Evolutionary conservation across 1,140 invertebrate species (phyloP), one percentile per base, ranked within the genome.

Genomic region (Drosophila chauvacae): DNA sequence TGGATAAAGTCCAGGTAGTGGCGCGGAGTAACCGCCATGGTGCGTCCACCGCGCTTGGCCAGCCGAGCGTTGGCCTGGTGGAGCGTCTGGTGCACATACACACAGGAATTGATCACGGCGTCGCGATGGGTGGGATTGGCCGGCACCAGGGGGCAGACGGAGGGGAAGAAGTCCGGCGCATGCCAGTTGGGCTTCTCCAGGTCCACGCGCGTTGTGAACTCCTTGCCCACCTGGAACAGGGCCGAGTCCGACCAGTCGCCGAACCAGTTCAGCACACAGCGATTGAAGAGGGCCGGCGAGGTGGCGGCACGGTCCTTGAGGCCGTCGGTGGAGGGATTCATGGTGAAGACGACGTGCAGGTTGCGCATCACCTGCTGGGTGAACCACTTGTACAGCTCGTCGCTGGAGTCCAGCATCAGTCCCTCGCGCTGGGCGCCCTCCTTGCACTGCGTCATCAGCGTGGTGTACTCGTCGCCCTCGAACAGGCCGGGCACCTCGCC

Each of bases 1-100:
- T 99, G 97, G 86, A 99, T 99, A 92, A 99, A 99, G 93, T 99
- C 99, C n/a, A 99, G 93, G 93, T 99, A 99, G 94, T 99, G 99
- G 63, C 95, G 94, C 3, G 99, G 99, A 6, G 99, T 99, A 26
- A 99, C 98, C 5, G 98, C 97, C 96, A 99, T 99, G 4, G 97
- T 98, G 77, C 98, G 95, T 55, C 97, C 97, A 23, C 98, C 98
- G 45, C 98, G 94, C 92, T 99, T 99, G 1, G 96, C 95, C 11
- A 99, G 93, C 51, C 98, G 93, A 11, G 95, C 94, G 91, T 99
- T 99, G 39, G 98, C 98, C 91, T 97, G 96, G 91, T 99, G 98
- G 41, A 99, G 94, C 0, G 98, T 99, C 93, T 99, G 97, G 93
- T 99, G 99, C 6, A 99, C 98, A 92, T 99, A 99, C 13, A 99